A percentile compares a stretch with the other conserved stretches of the same genome.
Conservation (phyloP, 1,140 invertebrate species). For the Drosophila hydei region DNA sequence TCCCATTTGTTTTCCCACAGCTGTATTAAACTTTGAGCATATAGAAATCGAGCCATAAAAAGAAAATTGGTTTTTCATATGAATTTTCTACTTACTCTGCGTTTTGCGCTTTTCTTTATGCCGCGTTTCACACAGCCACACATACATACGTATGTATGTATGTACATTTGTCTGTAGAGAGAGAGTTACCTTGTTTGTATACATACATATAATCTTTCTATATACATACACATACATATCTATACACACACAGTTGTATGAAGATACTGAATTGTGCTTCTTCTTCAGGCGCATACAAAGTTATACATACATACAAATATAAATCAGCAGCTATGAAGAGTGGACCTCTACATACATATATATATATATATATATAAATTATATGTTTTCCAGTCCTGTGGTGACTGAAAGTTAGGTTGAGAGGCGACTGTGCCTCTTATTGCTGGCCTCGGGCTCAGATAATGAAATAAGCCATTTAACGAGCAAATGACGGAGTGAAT, state of each 20-base stretch:
- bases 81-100: slow-evolving; percentile 39
- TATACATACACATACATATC: background rate
- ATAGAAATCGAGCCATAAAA: slow-evolving; percentile 56
- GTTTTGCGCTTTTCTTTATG: slow-evolving; percentile 45
- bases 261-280: background rate
- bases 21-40: slow-evolving; percentile 22
- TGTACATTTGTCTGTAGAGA: slow-evolving; percentile 2
- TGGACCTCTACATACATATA: background rate
- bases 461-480: too few relatives aligned
- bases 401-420: too few relatives aligned
- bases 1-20: slow-evolving; percentile 25
- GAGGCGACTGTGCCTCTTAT: too few relatives aligned
- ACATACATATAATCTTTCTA: slow-evolving; percentile 1
- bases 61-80: slow-evolving; percentile 66
- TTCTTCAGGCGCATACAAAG: background rate
- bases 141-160: background rate
- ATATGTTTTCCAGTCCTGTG: too few relatives aligned
- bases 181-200: background rate
- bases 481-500: too few relatives aligned
- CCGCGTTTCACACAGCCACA: slow-evolving; percentile 17
- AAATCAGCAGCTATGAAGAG: too few relatives aligned
- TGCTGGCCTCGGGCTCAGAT: too few relatives aligned
- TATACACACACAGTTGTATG: background rate
- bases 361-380: background rate
- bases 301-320: background rate